phyloP scores from a whole-genome alignment of 2,113 vertebrate species.

The Mormoops blainvillei region DNA sequence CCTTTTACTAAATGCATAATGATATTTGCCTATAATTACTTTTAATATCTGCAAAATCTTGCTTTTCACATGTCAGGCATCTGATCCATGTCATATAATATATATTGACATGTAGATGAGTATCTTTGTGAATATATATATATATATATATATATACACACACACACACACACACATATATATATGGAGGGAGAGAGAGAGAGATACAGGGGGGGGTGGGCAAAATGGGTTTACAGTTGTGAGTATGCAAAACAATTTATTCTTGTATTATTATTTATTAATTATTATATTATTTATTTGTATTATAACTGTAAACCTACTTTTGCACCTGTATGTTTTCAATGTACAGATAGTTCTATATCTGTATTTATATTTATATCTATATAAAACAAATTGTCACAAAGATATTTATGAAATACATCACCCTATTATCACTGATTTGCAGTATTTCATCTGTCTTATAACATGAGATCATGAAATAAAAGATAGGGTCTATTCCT shows the following conservation, averaged over 20 bases:
- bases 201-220: not conserved
- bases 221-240: not conserved
- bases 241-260: not conserved
- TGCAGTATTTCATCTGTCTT: not conserved
- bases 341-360: not conserved
- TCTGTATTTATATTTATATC: too few relatives aligned
- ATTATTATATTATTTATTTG: not conserved
- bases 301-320: not conserved
- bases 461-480: not conserved
- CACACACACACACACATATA: too few relatives aligned
- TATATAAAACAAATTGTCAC: not conserved
- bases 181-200: too few relatives aligned
- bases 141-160: not conserved
- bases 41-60: not conserved
- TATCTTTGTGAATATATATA: not conserved
- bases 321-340: not conserved
- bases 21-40: not conserved
- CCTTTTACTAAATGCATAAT: not conserved
- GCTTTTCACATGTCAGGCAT: not conserved
- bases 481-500: not conserved
- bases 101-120: not conserved
- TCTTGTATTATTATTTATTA: not conserved
- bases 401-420: not conserved
- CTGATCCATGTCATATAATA: not conserved
- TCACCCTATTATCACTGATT: not conserved